Conservation (phyloP, 2,113 vertebrate species). For the Cathartes aura region DNA sequence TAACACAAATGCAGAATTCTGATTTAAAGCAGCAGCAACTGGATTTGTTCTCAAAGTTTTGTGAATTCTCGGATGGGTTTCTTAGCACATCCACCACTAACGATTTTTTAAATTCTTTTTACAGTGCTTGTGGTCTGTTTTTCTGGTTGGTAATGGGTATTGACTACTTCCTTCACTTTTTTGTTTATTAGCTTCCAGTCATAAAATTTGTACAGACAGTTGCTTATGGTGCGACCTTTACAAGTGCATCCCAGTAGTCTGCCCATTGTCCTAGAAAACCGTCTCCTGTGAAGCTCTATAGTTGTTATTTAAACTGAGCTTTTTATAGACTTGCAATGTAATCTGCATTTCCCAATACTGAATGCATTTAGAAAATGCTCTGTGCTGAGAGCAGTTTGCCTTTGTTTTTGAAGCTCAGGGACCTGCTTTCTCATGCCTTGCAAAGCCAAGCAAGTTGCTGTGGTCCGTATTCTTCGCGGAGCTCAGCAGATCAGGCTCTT, state of each 20-base stretch:
- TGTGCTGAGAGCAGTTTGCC: background rate
- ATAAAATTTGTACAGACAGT: background rate
- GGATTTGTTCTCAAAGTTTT: background rate
- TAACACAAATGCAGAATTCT: background rate
- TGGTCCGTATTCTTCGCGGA: rapidly evolving
- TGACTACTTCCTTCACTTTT: background rate
- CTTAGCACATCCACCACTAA: background rate
- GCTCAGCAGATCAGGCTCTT: background rate
- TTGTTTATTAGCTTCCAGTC: background rate
- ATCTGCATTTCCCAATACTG: background rate
- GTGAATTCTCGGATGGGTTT: background rate
- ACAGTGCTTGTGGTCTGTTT: background rate
- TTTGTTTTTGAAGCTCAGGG: background rate
- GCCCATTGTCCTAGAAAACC: background rate
- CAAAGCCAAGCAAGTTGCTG: background rate
- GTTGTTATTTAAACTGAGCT: background rate
- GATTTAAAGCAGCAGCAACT: background rate
- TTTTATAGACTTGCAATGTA: background rate
- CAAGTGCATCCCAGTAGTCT: background rate
- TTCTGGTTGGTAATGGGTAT: background rate
- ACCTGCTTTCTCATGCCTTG: background rate
- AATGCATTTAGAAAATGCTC: background rate
- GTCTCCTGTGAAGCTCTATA: background rate
- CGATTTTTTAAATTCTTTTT: background rate
- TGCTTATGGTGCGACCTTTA: background rate